phyloP scores from a whole-genome alignment of 2,888 invertebrate genomes.

The Criorhina ranunculi region DNA sequence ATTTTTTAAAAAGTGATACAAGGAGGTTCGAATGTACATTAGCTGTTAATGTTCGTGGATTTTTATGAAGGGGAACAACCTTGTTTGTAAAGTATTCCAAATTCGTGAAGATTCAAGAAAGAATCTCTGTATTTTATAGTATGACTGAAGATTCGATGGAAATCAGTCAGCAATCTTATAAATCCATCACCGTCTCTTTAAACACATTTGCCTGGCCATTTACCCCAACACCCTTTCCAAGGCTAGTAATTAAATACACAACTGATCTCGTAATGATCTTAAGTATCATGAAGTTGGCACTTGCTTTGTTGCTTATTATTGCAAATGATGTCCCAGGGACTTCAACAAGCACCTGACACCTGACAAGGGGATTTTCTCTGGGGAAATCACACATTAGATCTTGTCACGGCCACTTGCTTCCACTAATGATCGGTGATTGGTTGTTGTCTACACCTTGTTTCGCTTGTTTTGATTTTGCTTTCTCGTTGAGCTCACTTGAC shows the following conservation, averaged over 20 bases:
- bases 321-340: constrained; percentile 11
- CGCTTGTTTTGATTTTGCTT: not conserved
- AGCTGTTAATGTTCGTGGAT: too few species aligned
- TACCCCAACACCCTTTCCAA: not conserved
- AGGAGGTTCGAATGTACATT: too few species aligned
- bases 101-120: too few species aligned
- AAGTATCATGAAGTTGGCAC: not conserved
- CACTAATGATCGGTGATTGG: constrained; percentile 39
- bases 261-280: not conserved
- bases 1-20: too few species aligned
- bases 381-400: constrained; percentile 47
- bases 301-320: not conserved
- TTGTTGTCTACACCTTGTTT: not conserved
- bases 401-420: constrained; percentile 41
- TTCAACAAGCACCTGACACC: not conserved
- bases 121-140: too few species aligned
- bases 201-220: not conserved
- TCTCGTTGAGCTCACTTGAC: not conserved
- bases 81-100: too few species aligned
- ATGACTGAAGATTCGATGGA: too few species aligned
- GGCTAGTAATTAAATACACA: not conserved
- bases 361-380: constrained; percentile 13
- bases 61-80: too few species aligned
- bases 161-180: too few species aligned
- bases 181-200: not conserved